A percentile compares a stretch with the other conserved stretches of the same genome.
Evolutionary conservation across 2,888 invertebrate genomes (phyloP).

Genomic region (Thereva nobilitata): DNA sequence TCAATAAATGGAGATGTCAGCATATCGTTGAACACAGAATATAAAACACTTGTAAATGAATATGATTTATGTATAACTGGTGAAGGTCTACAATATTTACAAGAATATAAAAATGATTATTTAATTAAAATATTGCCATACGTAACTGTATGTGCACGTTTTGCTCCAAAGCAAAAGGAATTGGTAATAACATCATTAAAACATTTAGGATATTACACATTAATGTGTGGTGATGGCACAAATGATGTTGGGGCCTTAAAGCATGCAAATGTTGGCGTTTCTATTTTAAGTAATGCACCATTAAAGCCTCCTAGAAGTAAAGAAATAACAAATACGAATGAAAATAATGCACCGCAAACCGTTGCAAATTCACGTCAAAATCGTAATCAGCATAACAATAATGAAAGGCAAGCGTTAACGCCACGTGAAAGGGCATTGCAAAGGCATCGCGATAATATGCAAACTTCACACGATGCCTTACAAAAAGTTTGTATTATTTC

Average conservation of each 20-base stretch:
- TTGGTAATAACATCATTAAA: constrained; percentile 89
- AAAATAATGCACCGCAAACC: constrained; percentile 26
- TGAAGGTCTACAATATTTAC: constrained; percentile 77
- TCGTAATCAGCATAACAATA: constrained; percentile 45
- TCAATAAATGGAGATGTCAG: constrained; percentile 69
- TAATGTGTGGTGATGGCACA: constrained; percentile 99
- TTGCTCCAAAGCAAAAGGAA: constrained; percentile 99
- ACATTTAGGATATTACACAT: constrained; percentile 78
- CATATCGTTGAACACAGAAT: constrained; percentile 44
- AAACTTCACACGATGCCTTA: constrained; percentile 51
- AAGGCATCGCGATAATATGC: constrained; percentile 53
- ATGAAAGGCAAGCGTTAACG: constrained; percentile 47
- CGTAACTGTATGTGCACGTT: constrained; percentile 91
- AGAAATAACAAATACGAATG: constrained; percentile 32
- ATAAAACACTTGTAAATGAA: constrained; percentile 67
- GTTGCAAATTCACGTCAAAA: constrained; percentile 13
- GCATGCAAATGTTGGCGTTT: constrained; percentile 96
- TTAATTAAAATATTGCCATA: constrained; percentile 78
- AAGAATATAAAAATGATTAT: constrained; percentile 65
- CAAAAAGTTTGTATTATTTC: constrained; percentile 44
- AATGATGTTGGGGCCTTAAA: constrained; percentile 99
- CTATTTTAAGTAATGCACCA: constrained; percentile 82
- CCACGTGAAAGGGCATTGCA: constrained; percentile 52
- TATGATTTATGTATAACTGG: constrained; percentile 96
- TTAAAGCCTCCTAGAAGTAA: constrained; percentile 57